phyloP scores from a whole-genome alignment of 2,113 vertebrate genomes.

The Sturnira hondurensis region DNA sequence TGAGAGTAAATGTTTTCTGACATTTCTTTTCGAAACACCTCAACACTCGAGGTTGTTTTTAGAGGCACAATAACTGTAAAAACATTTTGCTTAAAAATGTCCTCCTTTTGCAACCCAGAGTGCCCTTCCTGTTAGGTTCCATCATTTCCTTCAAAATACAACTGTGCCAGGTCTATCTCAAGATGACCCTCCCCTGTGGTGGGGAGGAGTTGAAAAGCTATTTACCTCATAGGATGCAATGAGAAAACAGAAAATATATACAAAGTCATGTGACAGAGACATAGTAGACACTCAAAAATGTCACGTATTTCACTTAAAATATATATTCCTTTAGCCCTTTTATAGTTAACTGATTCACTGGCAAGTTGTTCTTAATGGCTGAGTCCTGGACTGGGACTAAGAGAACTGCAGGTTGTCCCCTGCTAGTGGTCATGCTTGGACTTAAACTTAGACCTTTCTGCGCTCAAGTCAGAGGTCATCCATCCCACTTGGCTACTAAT shows the following conservation, averaged over 20 bases:
- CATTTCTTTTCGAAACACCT: slow-evolving; percentile 68
- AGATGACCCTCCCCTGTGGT: not conserved
- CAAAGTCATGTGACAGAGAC: not conserved
- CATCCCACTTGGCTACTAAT: not conserved
- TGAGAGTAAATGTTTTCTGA: slow-evolving; percentile 64
- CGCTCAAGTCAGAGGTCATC: not conserved
- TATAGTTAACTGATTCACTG: not conserved
- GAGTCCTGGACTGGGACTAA: not conserved
- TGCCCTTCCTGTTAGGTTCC: slow-evolving; percentile 21
- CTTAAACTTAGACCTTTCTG: not conserved
- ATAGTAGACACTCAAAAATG: not conserved
- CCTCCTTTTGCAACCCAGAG: slow-evolving; percentile 27
- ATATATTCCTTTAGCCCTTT: not conserved
- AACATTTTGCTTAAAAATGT: slow-evolving; percentile 43
- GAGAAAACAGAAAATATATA: not conserved
- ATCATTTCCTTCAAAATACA: not conserved
- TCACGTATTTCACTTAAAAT: not conserved
- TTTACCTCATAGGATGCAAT: not conserved
- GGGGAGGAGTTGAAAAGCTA: not conserved
- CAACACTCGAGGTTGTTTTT: slow-evolving; percentile 34
- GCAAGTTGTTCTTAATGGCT: not conserved
- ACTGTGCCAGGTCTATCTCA: not conserved
- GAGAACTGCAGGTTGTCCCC: not conserved
- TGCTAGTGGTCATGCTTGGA: not conserved
- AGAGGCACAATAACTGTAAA: slow-evolving; percentile 29